Evolutionary conservation across 2,113 vertebrate species (phyloP).

Genomic region (Phoenicopterus ruber): DNA sequence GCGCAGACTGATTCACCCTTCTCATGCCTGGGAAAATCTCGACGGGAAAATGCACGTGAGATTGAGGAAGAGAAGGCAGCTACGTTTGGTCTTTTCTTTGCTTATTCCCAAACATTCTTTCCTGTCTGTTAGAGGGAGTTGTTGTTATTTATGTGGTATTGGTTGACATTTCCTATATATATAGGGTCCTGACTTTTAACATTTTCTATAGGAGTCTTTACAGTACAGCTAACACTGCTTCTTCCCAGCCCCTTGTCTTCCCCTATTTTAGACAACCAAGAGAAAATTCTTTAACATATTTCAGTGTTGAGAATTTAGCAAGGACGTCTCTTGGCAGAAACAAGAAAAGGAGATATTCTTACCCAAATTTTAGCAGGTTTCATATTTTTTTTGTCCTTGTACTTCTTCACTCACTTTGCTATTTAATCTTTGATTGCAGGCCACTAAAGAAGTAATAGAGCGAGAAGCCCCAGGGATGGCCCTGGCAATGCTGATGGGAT

Average conservation of each 20-base stretch:
- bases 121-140: neutral
- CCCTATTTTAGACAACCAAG: neutral
- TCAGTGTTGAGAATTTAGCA: neutral
- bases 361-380: slow-evolving; percentile 30
- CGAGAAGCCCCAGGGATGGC: slow-evolving; percentile 98
- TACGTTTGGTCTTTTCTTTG: neutral
- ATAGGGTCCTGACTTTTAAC: neutral
- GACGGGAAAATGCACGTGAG: neutral
- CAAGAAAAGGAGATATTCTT: neutral
- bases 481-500: slow-evolving; percentile 99
- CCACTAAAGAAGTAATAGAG: slow-evolving; percentile 98
- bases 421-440: slow-evolving; percentile 83
- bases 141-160: neutral
- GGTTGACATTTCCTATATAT: neutral
- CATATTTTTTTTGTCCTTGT: slow-evolving; percentile 19
- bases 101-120: neutral
- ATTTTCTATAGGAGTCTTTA: neutral
- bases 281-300: neutral
- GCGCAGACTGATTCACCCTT: neutral
- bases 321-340: neutral
- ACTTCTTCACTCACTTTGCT: slow-evolving; percentile 68
- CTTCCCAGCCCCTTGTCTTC: neutral
- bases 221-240: neutral
- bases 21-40: neutral
- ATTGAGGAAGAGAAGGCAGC: neutral